These are phyloP conservation scores for Frieseomelitta varia DNA, from an alignment of 1,140 invertebrate species.

Conservation along the genomic window DNA sequence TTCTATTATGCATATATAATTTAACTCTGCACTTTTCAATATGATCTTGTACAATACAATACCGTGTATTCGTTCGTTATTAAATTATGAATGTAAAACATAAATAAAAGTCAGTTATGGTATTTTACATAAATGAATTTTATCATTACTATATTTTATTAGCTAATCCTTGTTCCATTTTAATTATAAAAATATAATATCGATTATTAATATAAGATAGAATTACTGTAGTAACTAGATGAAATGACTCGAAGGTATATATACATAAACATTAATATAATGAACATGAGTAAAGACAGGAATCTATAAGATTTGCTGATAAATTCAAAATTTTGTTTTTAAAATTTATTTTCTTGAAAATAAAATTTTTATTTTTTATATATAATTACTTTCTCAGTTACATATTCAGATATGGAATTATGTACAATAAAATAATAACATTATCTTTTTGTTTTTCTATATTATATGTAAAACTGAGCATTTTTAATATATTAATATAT, in stretches of 20 bases:
- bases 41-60: slow-evolving; percentile 29
- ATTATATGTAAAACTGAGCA: too few species aligned
- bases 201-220: not conserved
- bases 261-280: not conserved
- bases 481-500: not conserved
- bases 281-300: too few species aligned
- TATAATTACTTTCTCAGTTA: too few species aligned
- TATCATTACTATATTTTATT: not conserved
- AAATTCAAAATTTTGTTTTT: too few species aligned
- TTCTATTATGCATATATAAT: slow-evolving; percentile 15
- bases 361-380: too few species aligned
- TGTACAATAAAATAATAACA: too few species aligned
- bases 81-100: slow-evolving; percentile 38
- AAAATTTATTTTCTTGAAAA: too few species aligned
- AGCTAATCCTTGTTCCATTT: not conserved
- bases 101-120: slow-evolving; percentile 45
- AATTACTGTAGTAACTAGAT: not conserved
- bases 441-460: too few species aligned
- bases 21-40: slow-evolving; percentile 41
- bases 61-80: slow-evolving; percentile 47
- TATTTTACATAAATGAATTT: slow-evolving; percentile 48
- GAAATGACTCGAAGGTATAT: not conserved
- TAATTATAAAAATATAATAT: not conserved
- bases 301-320: too few species aligned
- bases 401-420: too few species aligned